phyloP scores from a whole-genome alignment of 2,113 vertebrate genomes.

The Xiphias gladius region DNA sequence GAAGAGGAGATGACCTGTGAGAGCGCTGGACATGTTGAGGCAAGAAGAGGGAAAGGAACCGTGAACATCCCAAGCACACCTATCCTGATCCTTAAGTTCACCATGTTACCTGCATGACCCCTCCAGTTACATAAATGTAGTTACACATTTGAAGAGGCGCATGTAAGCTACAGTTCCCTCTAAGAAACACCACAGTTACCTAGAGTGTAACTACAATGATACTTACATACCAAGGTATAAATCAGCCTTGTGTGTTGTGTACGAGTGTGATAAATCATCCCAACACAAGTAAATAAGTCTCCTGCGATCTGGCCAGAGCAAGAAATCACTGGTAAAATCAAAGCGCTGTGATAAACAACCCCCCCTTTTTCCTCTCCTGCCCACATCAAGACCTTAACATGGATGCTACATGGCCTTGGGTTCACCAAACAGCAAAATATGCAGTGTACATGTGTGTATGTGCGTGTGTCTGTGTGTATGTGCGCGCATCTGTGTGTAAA shows the following conservation, averaged over 20 bases:
- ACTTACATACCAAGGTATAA: background rate
- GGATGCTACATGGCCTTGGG: conserved; percentile 6
- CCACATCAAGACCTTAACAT: background rate
- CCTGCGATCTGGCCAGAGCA: conserved; percentile 6
- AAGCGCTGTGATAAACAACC: background rate
- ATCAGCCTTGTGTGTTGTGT: background rate
- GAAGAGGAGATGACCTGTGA: conserved; percentile 1
- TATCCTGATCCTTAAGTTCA: background rate
- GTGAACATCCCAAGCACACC: background rate
- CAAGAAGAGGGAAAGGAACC: conserved; percentile 3
- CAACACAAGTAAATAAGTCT: background rate
- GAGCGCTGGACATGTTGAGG: conserved; percentile 4
- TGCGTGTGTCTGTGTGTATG: too few relatives aligned
- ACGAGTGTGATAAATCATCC: background rate
- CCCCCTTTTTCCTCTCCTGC: background rate
- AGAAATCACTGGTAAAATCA: conserved; percentile 20
- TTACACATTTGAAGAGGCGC: background rate
- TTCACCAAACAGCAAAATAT: background rate
- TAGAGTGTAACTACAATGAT: background rate
- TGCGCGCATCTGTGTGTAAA: background rate
- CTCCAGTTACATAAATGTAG: conserved; percentile 4
- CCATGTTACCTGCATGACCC: background rate
- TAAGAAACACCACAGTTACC: background rate
- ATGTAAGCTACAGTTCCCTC: background rate
- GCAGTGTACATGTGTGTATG: too few relatives aligned